Evolutionary conservation across 2,797 vertebrate genomes (phyloP), one percentile per base, ranked within the genome.

Genomic region (Sebastes dallii): DNA sequence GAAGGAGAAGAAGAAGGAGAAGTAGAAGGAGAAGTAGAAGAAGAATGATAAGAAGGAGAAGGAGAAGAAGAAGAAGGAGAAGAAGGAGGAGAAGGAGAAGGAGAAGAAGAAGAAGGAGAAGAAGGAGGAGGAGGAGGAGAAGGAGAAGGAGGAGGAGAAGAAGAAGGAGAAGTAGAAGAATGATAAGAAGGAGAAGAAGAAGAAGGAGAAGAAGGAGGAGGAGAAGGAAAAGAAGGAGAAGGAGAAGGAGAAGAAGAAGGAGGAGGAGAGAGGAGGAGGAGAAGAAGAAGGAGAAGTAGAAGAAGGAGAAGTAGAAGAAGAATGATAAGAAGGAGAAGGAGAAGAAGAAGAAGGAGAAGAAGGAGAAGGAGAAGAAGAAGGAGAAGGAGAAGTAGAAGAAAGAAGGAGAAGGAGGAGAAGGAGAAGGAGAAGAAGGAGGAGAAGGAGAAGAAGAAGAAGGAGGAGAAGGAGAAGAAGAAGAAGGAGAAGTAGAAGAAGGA

Each of bases 261-360:
- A 25, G 25, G 1, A 46, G 13, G 1, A 46, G 42, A 1, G 6
- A 1, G 0, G 18, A 5, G 7, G 8, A 2, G 0, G 10, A 9
- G 1, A 32, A 9, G 0, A 34, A 9, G 0, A 34, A 3, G 0
- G 10, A 0, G 0, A 34, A 3, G 0, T 10, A 9, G 0, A 34
- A 3, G 0, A 32, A 1, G 1, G 8, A 3, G 0, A 25, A 1
- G 3, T n/a, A 20, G 0, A 52, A 7, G 0, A 8, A 3, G 2
- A 29, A 2, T 1, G 7, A 6, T 0, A 29, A 5, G 0, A 3
- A 24, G 3, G 24, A 3, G 2, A 2, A 24, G 2, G 24, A 3
- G 7, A 6, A 4, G 7, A 6, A 3, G 8, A 7, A 1, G 6
- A 0, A 1, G 6, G 1, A 5, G 8, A 8, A 9, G 9, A 3